These are phyloP conservation scores for Limnephilus lunatus DNA, from an alignment of 2,888 invertebrate species.

Conservation along the genomic window DNA sequence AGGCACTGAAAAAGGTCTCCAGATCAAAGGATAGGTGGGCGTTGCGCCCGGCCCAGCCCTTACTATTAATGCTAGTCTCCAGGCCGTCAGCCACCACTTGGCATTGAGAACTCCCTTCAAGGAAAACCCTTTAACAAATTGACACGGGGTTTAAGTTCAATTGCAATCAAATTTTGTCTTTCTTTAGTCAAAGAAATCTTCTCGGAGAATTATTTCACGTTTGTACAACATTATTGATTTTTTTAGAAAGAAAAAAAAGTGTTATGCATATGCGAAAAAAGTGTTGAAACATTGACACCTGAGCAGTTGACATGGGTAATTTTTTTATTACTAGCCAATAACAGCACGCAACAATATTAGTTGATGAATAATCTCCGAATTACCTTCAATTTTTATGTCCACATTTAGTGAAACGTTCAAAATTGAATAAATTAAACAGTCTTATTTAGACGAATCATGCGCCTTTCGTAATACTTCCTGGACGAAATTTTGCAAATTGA, in stretches of 20 bases:
- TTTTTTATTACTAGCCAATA: neutral
- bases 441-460: conserved; percentile 16
- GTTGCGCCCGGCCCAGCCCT: conserved; percentile 39
- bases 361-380: neutral
- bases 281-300: neutral
- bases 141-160: conserved; percentile 21
- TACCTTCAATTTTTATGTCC: neutral
- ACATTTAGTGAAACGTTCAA: neutral
- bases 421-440: conserved; percentile 15
- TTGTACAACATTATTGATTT: neutral
- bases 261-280: neutral
- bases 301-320: neutral
- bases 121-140: conserved; percentile 49
- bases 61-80: neutral
- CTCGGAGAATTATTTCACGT: neutral
- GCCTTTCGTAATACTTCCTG: conserved; percentile 12
- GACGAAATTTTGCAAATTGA: conserved; percentile 27
- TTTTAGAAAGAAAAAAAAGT: neutral
- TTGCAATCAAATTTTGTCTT: neutral
- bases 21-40: conserved; percentile 59
- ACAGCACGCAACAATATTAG: neutral
- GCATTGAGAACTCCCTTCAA: conserved; percentile 12
- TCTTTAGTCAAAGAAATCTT: neutral
- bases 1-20: conserved; percentile 53
- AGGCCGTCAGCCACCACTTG: conserved; percentile 17